Evolutionary conservation across 2,888 invertebrate genomes (phyloP).

Genomic region (Pyrocoelia pectoralis): DNA sequence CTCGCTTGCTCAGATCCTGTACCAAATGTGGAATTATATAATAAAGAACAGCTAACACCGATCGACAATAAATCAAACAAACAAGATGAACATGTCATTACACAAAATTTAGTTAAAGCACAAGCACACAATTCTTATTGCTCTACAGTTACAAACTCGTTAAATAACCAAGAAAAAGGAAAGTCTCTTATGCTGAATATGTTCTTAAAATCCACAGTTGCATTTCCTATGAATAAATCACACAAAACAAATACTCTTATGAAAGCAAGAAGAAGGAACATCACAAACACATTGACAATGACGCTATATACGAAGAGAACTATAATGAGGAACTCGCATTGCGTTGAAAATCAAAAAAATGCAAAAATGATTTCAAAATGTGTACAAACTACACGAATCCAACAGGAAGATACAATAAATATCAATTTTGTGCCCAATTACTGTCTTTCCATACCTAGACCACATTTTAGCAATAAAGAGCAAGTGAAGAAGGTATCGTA

Average conservation of each 20-base stretch:
- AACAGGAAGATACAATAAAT: slow-evolving; percentile 7
- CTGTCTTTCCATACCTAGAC: neutral
- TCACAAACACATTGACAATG: slow-evolving; percentile 17
- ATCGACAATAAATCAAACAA: slow-evolving; percentile 11
- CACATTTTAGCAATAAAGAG: neutral
- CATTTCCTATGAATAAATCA: slow-evolving; percentile 18
- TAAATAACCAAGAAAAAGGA: slow-evolving; percentile 48
- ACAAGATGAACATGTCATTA: slow-evolving; percentile 21
- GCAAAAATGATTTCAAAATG: slow-evolving; percentile 24
- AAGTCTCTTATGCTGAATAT: slow-evolving; percentile 55
- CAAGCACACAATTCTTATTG: neutral
- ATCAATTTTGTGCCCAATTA: neutral
- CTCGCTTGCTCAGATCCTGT: slow-evolving; percentile 28
- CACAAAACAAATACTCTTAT: neutral
- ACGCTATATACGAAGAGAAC: slow-evolving; percentile 18
- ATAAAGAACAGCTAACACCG: neutral
- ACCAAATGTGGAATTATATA: neutral
- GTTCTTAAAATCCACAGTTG: slow-evolving; percentile 54
- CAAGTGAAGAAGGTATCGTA: neutral
- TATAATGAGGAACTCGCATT: neutral
- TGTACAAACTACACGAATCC: slow-evolving; percentile 24
- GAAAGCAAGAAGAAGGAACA: slow-evolving; percentile 10
- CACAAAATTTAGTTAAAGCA: slow-evolving; percentile 13
- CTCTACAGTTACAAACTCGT: neutral
- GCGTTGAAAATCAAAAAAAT: neutral